phyloP scores from a whole-genome alignment of 2,888 invertebrate species.

The Anaspis maculata region DNA sequence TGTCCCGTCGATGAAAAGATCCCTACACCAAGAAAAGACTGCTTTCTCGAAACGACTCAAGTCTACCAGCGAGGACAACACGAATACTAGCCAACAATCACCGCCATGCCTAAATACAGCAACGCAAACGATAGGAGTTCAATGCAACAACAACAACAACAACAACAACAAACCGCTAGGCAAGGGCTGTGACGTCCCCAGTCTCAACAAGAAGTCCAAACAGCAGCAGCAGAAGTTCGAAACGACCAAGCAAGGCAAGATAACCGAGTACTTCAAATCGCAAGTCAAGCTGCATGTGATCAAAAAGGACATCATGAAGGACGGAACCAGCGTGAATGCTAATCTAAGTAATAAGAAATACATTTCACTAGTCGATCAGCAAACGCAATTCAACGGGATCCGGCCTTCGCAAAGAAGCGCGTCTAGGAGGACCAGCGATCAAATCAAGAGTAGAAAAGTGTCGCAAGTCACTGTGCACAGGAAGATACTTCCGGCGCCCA shows the following conservation, averaged over 20 bases:
- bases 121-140: no score
- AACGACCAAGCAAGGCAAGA: conserved; percentile 56
- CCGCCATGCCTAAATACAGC: conserved; percentile 31
- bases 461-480: conserved; percentile 35
- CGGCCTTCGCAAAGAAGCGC: conserved; percentile 34
- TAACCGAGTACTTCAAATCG: conserved; percentile 77
- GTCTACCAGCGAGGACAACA: conserved; percentile 20
- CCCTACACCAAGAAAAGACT: conserved; percentile 25
- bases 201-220: conserved; percentile 17
- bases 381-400: conserved; percentile 26
- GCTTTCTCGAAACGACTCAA: conserved; percentile 31
- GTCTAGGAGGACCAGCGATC: conserved; percentile 20
- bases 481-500: conserved; percentile 41
- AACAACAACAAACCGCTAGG: conserved; percentile 12
- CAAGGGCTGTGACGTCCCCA: conserved; percentile 21
- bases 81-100: conserved; percentile 25
- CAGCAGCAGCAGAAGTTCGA: conserved; percentile 6
- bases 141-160: conserved; percentile 10
- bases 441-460: conserved; percentile 26
- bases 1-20: conserved; percentile 17
- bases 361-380: conserved; percentile 29
- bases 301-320: conserved; percentile 30
- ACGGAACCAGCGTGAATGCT: conserved; percentile 9
- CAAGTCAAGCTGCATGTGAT: conserved; percentile 60
- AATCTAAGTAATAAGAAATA: conserved; percentile 18